phyloP scores from a whole-genome alignment of 1,140 invertebrate species.

The Mactra quadrangularis region DNA sequence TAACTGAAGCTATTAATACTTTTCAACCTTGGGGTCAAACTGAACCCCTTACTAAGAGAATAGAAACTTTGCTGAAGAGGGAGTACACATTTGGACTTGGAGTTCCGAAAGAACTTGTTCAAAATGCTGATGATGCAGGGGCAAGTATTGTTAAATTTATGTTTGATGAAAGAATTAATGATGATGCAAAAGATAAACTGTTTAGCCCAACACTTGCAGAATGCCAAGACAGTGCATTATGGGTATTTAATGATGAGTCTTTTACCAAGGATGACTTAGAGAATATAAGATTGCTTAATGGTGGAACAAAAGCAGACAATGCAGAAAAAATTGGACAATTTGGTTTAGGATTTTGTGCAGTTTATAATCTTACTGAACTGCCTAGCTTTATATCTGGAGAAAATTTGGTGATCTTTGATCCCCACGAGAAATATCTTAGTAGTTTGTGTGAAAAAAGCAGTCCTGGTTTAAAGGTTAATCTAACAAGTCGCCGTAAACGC shows the following conservation, averaged over 20 bases:
- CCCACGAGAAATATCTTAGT: slow-evolving; percentile 71
- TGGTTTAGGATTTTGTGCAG: slow-evolving; percentile 79
- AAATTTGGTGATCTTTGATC: slow-evolving; percentile 78
- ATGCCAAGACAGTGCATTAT: slow-evolving; percentile 73
- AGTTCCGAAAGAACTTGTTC: slow-evolving; percentile 78
- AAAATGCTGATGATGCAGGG: slow-evolving; percentile 84
- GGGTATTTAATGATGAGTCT: slow-evolving; percentile 73
- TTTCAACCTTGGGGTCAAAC: slow-evolving; percentile 68
- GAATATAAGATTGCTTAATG: slow-evolving; percentile 73
- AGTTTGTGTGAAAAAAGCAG: slow-evolving; percentile 53
- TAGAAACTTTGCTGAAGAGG: slow-evolving; percentile 58
- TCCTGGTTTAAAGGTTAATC: slow-evolving; percentile 46
- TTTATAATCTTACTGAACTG: slow-evolving; percentile 80
- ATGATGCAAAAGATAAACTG: slow-evolving; percentile 73
- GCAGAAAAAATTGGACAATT: slow-evolving; percentile 77
- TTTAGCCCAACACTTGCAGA: slow-evolving; percentile 70
- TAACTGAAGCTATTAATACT: slow-evolving; percentile 34
- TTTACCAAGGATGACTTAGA: slow-evolving; percentile 71
- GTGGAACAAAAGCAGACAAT: slow-evolving; percentile 73
- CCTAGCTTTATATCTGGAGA: slow-evolving; percentile 77
- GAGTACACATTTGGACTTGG: slow-evolving; percentile 76
- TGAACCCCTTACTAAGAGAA: slow-evolving; percentile 71
- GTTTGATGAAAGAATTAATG: slow-evolving; percentile 75
- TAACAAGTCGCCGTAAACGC: slow-evolving; percentile 60
- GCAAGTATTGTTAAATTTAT: slow-evolving; percentile 78